A percentile compares a stretch with the other conserved stretches of the same genome.
Evolutionary conservation across 2,797 vertebrate species (phyloP).

Genomic region (Enteromius viviparus): DNA sequence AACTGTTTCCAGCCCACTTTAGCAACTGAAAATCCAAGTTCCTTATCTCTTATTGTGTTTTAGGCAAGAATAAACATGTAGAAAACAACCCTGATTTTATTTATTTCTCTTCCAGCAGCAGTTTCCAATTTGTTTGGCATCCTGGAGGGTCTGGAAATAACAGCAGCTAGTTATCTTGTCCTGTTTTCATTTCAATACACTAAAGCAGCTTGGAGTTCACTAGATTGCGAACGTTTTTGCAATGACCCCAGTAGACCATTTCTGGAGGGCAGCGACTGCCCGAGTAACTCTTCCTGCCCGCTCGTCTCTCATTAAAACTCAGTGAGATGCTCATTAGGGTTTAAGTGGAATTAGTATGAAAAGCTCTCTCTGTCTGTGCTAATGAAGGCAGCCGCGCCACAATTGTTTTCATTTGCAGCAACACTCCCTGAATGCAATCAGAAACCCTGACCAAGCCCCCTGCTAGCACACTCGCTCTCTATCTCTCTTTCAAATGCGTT

Average conservation of each 20-base stretch:
- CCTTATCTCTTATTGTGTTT: neutral
- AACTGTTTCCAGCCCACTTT: neutral
- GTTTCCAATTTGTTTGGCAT: neutral
- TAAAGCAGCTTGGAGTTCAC: neutral
- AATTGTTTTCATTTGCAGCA: constrained; percentile 46
- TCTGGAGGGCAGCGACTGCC: constrained; percentile 1
- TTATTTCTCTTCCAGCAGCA: neutral
- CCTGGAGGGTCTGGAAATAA: neutral
- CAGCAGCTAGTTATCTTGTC: neutral
- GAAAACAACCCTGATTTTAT: neutral
- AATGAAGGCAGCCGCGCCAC: constrained; percentile 41
- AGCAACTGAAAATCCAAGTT: neutral
- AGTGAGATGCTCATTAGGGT: constrained; percentile 42
- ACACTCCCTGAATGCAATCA: constrained; percentile 52
- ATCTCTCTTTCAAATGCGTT: neutral
- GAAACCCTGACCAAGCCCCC: constrained; percentile 33
- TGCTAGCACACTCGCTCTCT: neutral
- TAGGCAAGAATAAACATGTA: neutral
- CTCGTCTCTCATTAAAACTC: constrained; percentile 48
- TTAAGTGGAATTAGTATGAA: constrained; percentile 58
- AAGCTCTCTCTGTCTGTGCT: constrained; percentile 37
- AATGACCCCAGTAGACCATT: constrained; percentile 21
- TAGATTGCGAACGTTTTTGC: constrained; percentile 10
- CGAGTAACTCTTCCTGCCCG: neutral
- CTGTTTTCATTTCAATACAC: neutral